These are phyloP conservation scores for Drosophila prostipennis DNA, from an alignment of 2,888 invertebrate species.

Conservation along the genomic window DNA sequence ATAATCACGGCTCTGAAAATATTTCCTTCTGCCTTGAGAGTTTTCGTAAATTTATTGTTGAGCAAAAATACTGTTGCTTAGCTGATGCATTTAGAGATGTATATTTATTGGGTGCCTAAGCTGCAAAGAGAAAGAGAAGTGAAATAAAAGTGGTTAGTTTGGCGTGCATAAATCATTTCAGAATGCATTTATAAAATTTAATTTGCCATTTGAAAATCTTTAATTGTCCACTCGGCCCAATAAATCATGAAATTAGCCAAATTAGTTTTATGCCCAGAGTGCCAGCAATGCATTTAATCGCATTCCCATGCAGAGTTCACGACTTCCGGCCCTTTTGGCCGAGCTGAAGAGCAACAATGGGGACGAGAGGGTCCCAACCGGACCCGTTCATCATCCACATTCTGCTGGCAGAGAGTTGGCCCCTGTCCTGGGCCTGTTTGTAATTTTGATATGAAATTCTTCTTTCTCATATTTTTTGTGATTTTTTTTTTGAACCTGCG, in stretches of 20 bases:
- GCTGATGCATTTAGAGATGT: slow-evolving; percentile 54
- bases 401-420: slow-evolving; percentile 28
- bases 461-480: slow-evolving; percentile 18
- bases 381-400: slow-evolving; percentile 36
- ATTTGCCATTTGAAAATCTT: slow-evolving; percentile 14
- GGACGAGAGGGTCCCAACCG: slow-evolving; percentile 13
- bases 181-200: slow-evolving; percentile 13
- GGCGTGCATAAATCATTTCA: slow-evolving; percentile 15
- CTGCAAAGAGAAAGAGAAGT: slow-evolving; percentile 55
- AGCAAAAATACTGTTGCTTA: slow-evolving; percentile 79
- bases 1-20: slow-evolving; percentile 65
- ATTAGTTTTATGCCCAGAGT: slow-evolving; percentile 55
- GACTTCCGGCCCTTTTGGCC: slow-evolving; percentile 43
- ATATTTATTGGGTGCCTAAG: slow-evolving; percentile 49
- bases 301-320: slow-evolving; percentile 50
- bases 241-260: slow-evolving; percentile 62
- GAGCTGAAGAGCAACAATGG: slow-evolving; percentile 21
- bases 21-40: slow-evolving; percentile 29
- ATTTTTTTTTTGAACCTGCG: slow-evolving; percentile 64
- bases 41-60: slow-evolving; percentile 58
- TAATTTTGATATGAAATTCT: slow-evolving; percentile 70
- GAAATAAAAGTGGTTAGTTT: slow-evolving; percentile 12
- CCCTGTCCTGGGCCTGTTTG: slow-evolving; percentile 55
- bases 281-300: slow-evolving; percentile 71
- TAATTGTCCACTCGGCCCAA: slow-evolving; percentile 26